Evolutionary conservation across 1,140 invertebrate species (phyloP).

Genomic region (Drosophila ogumai): DNA sequence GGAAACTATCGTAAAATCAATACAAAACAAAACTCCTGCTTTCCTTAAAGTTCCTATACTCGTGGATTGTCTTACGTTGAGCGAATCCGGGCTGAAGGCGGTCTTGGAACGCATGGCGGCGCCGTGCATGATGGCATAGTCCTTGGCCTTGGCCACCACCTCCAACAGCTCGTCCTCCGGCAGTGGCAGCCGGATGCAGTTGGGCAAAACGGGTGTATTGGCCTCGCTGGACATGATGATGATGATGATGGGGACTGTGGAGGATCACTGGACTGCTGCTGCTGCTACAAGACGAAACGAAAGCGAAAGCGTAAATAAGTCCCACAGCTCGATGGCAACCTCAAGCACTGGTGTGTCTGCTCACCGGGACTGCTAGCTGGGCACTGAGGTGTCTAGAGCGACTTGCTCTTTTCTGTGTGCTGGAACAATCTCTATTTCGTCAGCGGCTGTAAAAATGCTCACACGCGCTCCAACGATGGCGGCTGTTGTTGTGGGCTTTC

Average conservation of each 20-base stretch:
- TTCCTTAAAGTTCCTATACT: not conserved
- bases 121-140: slow-evolving; percentile 94
- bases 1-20: not conserved
- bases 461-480: slow-evolving; percentile 4
- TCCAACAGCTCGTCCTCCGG: slow-evolving; percentile 87
- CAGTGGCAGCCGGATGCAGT: slow-evolving; percentile 88
- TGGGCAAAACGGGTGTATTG: slow-evolving; percentile 59
- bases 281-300: not conserved
- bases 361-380: slow-evolving; percentile 41
- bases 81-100: slow-evolving; percentile 88
- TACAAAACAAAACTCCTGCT: not conserved
- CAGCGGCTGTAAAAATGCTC: slow-evolving; percentile 5
- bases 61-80: slow-evolving; percentile 86
- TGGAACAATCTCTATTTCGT: slow-evolving; percentile 12
- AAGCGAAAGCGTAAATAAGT: not conserved
- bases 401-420: slow-evolving; percentile 1
- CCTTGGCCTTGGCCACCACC: slow-evolving; percentile 90
- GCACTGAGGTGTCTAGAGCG: slow-evolving; percentile 13
- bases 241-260: not conserved
- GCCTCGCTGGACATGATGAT: slow-evolving; percentile 58
- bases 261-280: slow-evolving; percentile 14
- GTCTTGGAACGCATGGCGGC: slow-evolving; percentile 91
- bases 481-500: slow-evolving; percentile 6
- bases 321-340: too few species aligned
- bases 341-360: slow-evolving; percentile 17